Base-by-base conservation (phyloP, 2,797 vertebrate species). In the Salmo trutta region DNA sequence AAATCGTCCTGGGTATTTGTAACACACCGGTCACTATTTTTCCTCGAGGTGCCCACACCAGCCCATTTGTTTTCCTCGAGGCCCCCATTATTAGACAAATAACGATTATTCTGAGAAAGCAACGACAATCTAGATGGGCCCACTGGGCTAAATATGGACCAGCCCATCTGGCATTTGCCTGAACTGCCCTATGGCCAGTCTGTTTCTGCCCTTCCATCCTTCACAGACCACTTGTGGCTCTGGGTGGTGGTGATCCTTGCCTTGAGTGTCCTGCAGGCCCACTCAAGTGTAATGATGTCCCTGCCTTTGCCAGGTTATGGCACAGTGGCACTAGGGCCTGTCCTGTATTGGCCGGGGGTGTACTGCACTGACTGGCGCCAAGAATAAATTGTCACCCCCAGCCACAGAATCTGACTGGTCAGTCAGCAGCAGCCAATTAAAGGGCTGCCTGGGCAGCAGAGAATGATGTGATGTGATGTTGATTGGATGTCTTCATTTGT, bases 331-430 rank as follows among this genome's bases (percentile, higher is more conserved):
- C 71, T 88, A 88, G 90, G 91, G 87, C 91, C 87, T 90, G 53
- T 56, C 4, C 53, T 65, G 90, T 89, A 92, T 89, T 86, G 75
- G 90, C 92, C 90, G 89, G 79, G 91, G 92, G 91, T 92, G 91
- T 91, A 90, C 67, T 33, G 17, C 10, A 56, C 91, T 89, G 87
- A 84, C 75, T 78, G 82, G 89, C 88, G 90, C 90, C 89, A 85
- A 90, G 91, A 93, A 93, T 93, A 93, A 94, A 94, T 93, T 92
- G 90, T 90, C 90, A 92, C 93, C 91, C 88, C 86, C 76, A 92
- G 93, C 91, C 90, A 93, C 87, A 88, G 84, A 91, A 83, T 88
- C 91, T 92, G 2, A 14, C 41, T 47, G 41, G 41, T 12, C 53
- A 93, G 91, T 93, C 93, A 93, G 90, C 91, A 86, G 89, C 87